A percentile compares a stretch with the other conserved stretches of the same genome.
phyloP scores from a whole-genome alignment of 2,888 invertebrate genomes.

The Griposia aprilina region DNA sequence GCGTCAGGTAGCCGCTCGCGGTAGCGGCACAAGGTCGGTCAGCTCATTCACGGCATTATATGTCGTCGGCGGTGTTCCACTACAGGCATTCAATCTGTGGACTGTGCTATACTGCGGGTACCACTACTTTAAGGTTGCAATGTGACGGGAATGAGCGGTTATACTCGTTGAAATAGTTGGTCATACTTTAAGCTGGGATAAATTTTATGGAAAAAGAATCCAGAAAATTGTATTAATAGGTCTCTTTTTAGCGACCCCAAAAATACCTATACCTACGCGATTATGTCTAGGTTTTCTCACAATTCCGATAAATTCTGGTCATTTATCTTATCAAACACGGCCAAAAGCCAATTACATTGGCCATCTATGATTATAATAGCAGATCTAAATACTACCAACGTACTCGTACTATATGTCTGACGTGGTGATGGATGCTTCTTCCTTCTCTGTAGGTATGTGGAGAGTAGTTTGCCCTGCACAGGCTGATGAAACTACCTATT shows the following conservation, averaged over 20 bases:
- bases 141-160: background rate
- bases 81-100: background rate
- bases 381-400: background rate
- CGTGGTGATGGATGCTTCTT: background rate
- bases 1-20: background rate
- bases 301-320: background rate
- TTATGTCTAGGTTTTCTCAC: background rate
- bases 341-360: too few species aligned
- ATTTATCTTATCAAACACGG: background rate
- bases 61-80: background rate
- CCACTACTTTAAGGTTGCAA: background rate
- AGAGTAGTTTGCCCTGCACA: background rate
- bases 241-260: background rate
- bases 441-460: background rate
- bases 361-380: background rate
- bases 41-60: conserved; percentile 21
- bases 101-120: too few species aligned
- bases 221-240: too few species aligned
- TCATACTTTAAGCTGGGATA: background rate
- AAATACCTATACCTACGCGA: background rate
- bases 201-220: background rate
- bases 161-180: background rate
- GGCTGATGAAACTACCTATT: background rate
- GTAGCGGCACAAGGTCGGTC: conserved; percentile 28
- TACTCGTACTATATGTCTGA: background rate